A percentile compares a stretch with the other conserved stretches of the same genome.
phyloP scores from a whole-genome alignment of 2,888 invertebrate species.

The Gnatocerus cornutus region DNA sequence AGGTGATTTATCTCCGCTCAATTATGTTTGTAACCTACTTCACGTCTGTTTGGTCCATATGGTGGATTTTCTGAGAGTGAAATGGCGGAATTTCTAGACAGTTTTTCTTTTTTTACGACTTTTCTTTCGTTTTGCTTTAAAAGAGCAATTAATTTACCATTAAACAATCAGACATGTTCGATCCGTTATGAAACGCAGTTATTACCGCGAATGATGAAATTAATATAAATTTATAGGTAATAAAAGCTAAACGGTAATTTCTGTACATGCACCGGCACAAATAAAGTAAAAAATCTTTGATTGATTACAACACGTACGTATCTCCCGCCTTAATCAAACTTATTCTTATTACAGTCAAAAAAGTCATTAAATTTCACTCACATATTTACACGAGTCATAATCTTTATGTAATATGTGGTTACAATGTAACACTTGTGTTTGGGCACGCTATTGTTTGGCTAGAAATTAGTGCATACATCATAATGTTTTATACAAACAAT shows the following conservation, averaged over 20 bases:
- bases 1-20: slow-evolving; percentile 28
- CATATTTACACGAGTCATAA: neutral
- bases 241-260: neutral
- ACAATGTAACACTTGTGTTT: neutral
- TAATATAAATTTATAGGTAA: slow-evolving; percentile 1
- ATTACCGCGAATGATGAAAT: neutral
- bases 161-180: neutral
- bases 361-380: neutral
- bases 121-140: neutral
- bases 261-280: neutral
- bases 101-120: neutral
- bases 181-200: slow-evolving; percentile 3
- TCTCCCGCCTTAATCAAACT: no score
- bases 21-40: slow-evolving; percentile 30
- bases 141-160: neutral
- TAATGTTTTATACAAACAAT: neutral
- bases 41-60: neutral
- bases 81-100: neutral
- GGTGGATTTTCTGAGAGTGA: slow-evolving; percentile 7
- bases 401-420: neutral
- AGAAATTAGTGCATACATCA: slow-evolving; percentile 6
- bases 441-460: neutral
- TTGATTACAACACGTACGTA: neutral
- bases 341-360: neutral
- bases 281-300: neutral